Percentiles rank a stretch among this genome's conserved stretches.
Evolutionary conservation across 2,888 invertebrate species (phyloP).

Genomic region (Tetramorium bicarinatum): DNA sequence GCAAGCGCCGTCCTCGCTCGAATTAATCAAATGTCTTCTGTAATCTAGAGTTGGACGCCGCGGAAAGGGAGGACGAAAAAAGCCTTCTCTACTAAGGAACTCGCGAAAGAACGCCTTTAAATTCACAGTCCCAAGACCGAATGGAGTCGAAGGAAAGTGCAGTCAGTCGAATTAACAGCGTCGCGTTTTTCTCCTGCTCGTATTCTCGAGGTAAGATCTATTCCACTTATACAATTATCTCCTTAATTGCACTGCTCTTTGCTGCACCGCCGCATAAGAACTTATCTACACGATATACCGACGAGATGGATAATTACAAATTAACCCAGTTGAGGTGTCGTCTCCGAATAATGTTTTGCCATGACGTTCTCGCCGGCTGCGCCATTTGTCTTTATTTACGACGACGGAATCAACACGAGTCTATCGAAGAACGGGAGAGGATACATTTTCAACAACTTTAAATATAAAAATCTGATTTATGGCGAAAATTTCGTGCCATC

Average conservation of each 20-base stretch:
- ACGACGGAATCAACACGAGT: conserved; percentile 56
- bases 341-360: conserved; percentile 65
- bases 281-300: conserved; percentile 67
- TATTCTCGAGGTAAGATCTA: conserved; percentile 62
- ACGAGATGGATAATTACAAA: conserved; percentile 76
- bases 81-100: conserved; percentile 4
- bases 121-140: conserved; percentile 64
- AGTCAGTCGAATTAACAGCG: conserved; percentile 59
- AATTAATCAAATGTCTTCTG: conserved; percentile 55
- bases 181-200: conserved; percentile 17
- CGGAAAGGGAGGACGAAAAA: conserved; percentile 18
- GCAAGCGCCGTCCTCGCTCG: conserved; percentile 28
- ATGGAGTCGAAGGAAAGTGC: conserved; percentile 58
- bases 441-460: background rate
- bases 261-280: conserved; percentile 59
- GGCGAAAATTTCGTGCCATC: background rate
- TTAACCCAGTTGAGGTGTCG: conserved; percentile 72
- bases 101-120: conserved; percentile 50
- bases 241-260: conserved; percentile 67
- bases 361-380: conserved; percentile 36
- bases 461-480: conserved; percentile 25
- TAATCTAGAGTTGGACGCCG: conserved; percentile 49
- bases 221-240: conserved; percentile 66
- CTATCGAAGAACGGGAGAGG: conserved; percentile 25
- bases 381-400: conserved; percentile 75